Percentiles rank a stretch among this genome's conserved stretches.
phyloP scores from a whole-genome alignment of 2,888 invertebrate genomes.

The Andrena flavipes region DNA sequence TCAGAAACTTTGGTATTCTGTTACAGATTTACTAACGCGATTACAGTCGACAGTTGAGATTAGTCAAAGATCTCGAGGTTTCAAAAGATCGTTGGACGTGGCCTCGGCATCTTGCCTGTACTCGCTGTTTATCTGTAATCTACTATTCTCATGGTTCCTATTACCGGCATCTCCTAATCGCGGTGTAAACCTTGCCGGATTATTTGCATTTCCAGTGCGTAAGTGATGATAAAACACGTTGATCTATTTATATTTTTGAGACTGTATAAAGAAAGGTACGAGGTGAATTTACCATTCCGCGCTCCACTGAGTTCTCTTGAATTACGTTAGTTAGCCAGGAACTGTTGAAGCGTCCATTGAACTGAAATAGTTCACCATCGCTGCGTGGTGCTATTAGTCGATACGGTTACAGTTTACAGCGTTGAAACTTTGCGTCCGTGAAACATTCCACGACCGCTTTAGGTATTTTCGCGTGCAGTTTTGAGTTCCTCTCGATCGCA shows the following conservation, averaged over 20 bases:
- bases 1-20: not conserved
- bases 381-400: constrained; percentile 58
- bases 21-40: not conserved
- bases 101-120: constrained; percentile 32
- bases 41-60: too few species aligned
- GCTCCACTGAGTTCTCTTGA: constrained; percentile 33
- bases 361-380: constrained; percentile 25
- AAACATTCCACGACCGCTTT: constrained; percentile 40
- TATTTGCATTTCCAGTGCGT: constrained; percentile 59
- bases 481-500: constrained; percentile 60
- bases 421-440: constrained; percentile 9
- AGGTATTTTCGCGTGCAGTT: constrained; percentile 16
- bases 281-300: constrained; percentile 33
- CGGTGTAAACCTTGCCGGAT: constrained; percentile 53
- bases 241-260: constrained; percentile 65
- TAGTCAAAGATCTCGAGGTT: too few species aligned
- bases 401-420: constrained; percentile 39
- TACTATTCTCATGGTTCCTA: constrained; percentile 69
- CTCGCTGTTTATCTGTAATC: constrained; percentile 48
- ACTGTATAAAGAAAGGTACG: constrained; percentile 49
- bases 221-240: constrained; percentile 38
- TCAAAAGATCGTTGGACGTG: not conserved
- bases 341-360: constrained; percentile 9
- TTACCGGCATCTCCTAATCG: constrained; percentile 63
- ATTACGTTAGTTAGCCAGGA: constrained; percentile 22